Evolutionary conservation across 2,113 vertebrate genomes (phyloP).

Genomic region (Canis aureus): DNA sequence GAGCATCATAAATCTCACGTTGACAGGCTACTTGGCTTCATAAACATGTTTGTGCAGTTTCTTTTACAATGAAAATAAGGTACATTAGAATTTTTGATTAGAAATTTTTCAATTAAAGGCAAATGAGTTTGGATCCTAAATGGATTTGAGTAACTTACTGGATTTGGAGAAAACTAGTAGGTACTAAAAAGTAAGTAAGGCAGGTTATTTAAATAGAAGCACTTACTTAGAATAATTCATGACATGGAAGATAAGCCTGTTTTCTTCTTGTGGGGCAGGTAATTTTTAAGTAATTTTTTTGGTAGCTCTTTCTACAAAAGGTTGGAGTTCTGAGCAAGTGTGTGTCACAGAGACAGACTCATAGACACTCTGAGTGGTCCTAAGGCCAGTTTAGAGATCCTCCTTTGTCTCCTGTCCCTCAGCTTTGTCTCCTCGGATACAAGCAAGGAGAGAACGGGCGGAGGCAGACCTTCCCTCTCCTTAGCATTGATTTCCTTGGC

Average conservation of each 20-base stretch:
- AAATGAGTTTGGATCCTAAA: constrained; percentile 54
- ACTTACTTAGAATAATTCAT: background rate
- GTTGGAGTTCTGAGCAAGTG: background rate
- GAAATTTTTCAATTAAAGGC: constrained; percentile 51
- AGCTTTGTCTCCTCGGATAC: background rate
- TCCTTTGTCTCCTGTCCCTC: background rate
- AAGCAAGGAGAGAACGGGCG: background rate
- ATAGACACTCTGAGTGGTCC: background rate
- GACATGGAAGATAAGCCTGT: background rate
- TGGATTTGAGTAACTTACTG: constrained; percentile 51
- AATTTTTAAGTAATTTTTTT: background rate
- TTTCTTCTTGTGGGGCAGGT: background rate
- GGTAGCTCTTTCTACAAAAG: background rate
- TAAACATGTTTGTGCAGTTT: constrained; percentile 66
- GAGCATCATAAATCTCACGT: constrained; percentile 41
- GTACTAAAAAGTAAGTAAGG: background rate
- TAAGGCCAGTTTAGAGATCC: background rate
- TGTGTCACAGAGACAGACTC: background rate
- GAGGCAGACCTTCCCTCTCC: background rate
- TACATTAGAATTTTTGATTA: constrained; percentile 56
- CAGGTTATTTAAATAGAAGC: constrained; percentile 14
- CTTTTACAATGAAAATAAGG: constrained; percentile 40
- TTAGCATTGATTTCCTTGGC: background rate
- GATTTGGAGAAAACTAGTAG: constrained; percentile 11
- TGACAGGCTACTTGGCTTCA: constrained; percentile 58